Conservation (phyloP, 23 tunicate genomes). For the Ascidia mentula region DNA sequence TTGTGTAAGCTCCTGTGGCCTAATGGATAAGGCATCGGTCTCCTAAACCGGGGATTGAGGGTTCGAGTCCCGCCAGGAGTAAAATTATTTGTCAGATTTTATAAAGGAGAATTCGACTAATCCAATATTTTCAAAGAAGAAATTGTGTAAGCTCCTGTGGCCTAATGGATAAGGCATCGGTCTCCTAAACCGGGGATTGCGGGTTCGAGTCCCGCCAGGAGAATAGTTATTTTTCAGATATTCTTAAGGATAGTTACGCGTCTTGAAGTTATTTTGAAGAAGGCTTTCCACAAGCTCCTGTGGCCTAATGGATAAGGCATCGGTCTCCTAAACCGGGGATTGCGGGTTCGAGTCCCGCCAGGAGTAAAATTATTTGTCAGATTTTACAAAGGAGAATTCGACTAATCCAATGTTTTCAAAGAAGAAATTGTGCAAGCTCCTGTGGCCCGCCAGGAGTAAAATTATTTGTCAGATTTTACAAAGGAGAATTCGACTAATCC, state of each 20-base stretch:
- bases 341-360: constrained; percentile 5
- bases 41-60: not conserved
- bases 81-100: not conserved
- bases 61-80: constrained; percentile 4
- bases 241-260: too few species aligned
- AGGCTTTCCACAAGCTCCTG: not conserved
- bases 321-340: constrained; percentile 3
- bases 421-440: not conserved
- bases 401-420: not conserved
- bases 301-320: constrained; percentile 1
- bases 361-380: not conserved
- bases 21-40: constrained; percentile 1
- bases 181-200: not conserved
- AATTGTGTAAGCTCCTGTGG: not conserved
- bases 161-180: constrained; percentile 2
- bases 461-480: not conserved
- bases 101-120: too few species aligned
- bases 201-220: constrained; percentile 1
- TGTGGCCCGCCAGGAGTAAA: not conserved
- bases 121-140: not conserved
- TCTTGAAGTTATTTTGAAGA: too few species aligned
- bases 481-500: not conserved
- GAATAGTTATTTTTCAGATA: too few species aligned
- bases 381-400: not conserved
- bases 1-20: not conserved